Conservation (phyloP, 2,113 vertebrate genomes). For the Callopanchax toddi region DNA sequence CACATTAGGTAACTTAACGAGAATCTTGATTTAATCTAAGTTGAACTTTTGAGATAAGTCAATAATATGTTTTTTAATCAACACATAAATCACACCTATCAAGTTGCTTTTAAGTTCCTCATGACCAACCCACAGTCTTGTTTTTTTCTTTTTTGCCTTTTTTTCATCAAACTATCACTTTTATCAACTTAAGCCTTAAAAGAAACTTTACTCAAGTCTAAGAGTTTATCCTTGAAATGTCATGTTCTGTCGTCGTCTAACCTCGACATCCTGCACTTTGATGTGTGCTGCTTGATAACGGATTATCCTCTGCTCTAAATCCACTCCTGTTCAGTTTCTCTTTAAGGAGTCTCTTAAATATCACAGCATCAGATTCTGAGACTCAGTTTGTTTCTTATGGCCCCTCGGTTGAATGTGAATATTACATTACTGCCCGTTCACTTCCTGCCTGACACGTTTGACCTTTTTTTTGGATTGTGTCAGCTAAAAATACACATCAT, state of each 20-base stretch:
- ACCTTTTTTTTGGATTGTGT: constrained; percentile 43
- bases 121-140: neutral
- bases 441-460: constrained; percentile 40
- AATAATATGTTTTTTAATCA: neutral
- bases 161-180: constrained; percentile 30
- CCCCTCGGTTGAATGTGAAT: neutral
- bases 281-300: neutral
- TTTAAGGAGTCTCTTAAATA: constrained; percentile 1
- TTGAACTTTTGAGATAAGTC: no score
- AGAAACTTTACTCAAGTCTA: constrained; percentile 12
- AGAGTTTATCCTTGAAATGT: constrained; percentile 4
- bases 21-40: no score
- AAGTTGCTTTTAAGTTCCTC: neutral
- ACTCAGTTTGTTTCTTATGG: neutral
- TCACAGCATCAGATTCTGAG: neutral
- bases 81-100: neutral
- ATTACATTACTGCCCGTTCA: constrained; percentile 2
- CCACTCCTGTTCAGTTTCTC: neutral
- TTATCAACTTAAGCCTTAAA: constrained; percentile 32
- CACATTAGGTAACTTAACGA: no score
- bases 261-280: constrained; percentile 24
- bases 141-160: neutral
- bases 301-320: neutral
- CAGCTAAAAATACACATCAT: constrained; percentile 32
- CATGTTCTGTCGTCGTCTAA: constrained; percentile 9